Base-by-base conservation (phyloP, 2,888 invertebrate genomes). In the Anticlea derivata region DNA sequence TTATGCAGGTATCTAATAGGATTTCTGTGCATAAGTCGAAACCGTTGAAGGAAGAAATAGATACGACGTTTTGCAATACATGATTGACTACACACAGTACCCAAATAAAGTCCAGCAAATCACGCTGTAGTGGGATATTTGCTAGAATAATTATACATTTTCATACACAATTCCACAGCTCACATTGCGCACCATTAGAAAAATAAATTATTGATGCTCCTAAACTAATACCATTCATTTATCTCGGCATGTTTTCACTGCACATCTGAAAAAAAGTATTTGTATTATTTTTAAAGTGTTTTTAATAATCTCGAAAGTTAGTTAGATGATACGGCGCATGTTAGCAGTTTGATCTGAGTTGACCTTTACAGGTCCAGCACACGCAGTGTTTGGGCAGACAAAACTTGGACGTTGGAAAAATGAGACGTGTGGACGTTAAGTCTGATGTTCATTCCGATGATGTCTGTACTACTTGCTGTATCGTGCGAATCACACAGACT, bases 231-330 rank as follows among this genome's bases (percentile, higher is more conserved):
- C 61, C 63, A 72, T 74, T 64, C 58, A 80, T 84, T 91, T 91
- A 91, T 91, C 91, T 91, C 73, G 90, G 91, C 91, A 91, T 90
- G 53, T 89, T 84, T 83, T 91, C 87, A 75, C 91, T 89, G 83
- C 87, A 86, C 50, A 91, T 81, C 91, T 91, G 87, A 34, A 87
- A 88, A 48, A 63, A 43, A 55, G 46, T 34, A 17, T 17, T 3
- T 17, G 2, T 17, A n/a, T n/a, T n/a, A n/a, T n/a, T n/a, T n/a
- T n/a, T n/a, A n/a, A n/a, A n/a, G n/a, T n/a, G n/a, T n/a, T n/a
- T n/a, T n/a, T n/a, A n/a, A n/a, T n/a, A n/a, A n/a, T n/a, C n/a
- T n/a, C n/a, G n/a, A n/a, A n/a, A n/a, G n/a, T n/a, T n/a, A n/a
- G n/a, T n/a, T n/a, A n/a, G n/a, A n/a, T n/a, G n/a, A n/a, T n/a